Conservation (phyloP, 1,140 invertebrate genomes). For the Drosophila pandora region DNA sequence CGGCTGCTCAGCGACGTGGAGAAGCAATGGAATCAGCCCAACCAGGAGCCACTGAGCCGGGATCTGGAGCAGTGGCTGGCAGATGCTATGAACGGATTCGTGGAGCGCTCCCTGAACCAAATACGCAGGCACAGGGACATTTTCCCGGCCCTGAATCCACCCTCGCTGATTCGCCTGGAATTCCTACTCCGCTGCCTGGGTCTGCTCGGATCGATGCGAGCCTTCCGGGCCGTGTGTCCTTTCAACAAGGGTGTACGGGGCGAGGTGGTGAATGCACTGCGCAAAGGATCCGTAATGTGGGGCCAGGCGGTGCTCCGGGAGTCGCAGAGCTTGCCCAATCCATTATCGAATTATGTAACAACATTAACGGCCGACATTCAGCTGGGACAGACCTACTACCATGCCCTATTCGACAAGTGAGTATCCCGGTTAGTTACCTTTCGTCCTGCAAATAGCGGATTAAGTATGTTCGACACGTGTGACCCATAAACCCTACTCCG, state of each 20-base stretch:
- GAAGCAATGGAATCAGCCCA: slow-evolving; percentile 85
- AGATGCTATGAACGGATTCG: slow-evolving; percentile 93
- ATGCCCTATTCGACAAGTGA: slow-evolving; percentile 93
- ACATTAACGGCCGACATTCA: slow-evolving; percentile 91
- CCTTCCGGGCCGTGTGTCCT: slow-evolving; percentile 94
- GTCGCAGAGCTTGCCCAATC: slow-evolving; percentile 84
- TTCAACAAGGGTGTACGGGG: slow-evolving; percentile 92
- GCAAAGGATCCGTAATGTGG: slow-evolving; percentile 94
- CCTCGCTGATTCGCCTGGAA: slow-evolving; percentile 88
- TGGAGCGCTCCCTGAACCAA: slow-evolving; percentile 92
- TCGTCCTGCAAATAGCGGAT: slow-evolving; percentile 23
- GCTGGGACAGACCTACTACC: slow-evolving; percentile 91
- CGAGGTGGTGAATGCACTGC: slow-evolving; percentile 91
- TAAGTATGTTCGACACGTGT: slow-evolving; percentile 72
- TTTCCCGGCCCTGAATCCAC: slow-evolving; percentile 91
- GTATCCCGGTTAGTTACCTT: slow-evolving; percentile 66
- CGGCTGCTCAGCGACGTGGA: slow-evolving; percentile 90
- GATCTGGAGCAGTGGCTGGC: slow-evolving; percentile 95
- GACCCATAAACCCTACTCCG: slow-evolving; percentile 59
- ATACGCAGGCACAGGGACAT: slow-evolving; percentile 92
- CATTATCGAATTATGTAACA: slow-evolving; percentile 88
- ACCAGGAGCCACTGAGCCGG: slow-evolving; percentile 85
- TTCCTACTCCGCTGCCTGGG: slow-evolving; percentile 92
- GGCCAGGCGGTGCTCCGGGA: slow-evolving; percentile 86
- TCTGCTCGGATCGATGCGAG: slow-evolving; percentile 91